Base-by-base conservation (phyloP, 2,113 vertebrate species). In the Rafetus swinhoei region DNA sequence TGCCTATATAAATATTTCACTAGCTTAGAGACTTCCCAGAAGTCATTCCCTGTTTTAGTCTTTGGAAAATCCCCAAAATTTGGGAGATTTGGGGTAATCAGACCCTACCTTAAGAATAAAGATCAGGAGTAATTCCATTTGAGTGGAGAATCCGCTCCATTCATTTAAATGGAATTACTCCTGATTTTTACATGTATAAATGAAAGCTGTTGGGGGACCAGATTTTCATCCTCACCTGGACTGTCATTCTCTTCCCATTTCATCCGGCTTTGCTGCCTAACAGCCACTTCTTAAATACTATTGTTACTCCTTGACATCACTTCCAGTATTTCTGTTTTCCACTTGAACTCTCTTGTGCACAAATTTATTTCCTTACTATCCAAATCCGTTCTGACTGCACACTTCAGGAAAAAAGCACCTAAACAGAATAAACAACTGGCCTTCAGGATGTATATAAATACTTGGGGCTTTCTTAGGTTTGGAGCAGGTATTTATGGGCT, bases 291-390 rank as follows among this genome's bases (percentile, higher is more conserved):
- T 77, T 53, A 29, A 29, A 53, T 29, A 53, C 25, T 7, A 9
- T 4, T n/a, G 9, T 25, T 79, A 13, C 50, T 9, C 18, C 25
- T 52, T 79, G 25, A 53, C 3, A 9, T 72, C 50, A 27, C 14
- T 53, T 95, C 18, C 39, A 81, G 29, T 57, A 79, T 65, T 29
- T 72, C 82, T 82, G 19, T 57, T 82, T 39, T 86, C 69, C 76
- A 93, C 84, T 88, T 59, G 50, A 92, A 25, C 79, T 74, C 74
- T 89, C 22, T 27, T 86, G 0, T 24, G 22, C 45, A n/a, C 0
- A 0, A 87, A 87, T 72, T 69, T 35, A 80, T 22, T 59, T 12
- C 7, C 18, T 39, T 1, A 35, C 57, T 53, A 6, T 84, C 56
- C 69, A 79, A 84, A 81, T 62, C n/a, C 45, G 4, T 3, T 18